phyloP scores from a whole-genome alignment of 2,113 vertebrate genomes.

The Bos javanicus region DNA sequence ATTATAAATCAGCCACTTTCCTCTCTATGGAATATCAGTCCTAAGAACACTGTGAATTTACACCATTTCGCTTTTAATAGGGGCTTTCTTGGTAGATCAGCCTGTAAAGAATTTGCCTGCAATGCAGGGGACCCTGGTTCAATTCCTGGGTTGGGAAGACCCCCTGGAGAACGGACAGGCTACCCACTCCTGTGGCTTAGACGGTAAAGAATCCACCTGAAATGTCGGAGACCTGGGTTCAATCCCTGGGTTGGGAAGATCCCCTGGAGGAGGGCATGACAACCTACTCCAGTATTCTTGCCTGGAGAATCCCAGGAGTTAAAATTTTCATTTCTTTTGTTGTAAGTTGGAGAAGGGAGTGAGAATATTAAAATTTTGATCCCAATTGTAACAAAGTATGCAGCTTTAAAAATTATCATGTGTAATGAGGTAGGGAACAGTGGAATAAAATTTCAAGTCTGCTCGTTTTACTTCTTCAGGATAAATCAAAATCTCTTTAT shows the following conservation, averaged over 20 bases:
- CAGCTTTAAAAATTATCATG: background rate
- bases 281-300: background rate
- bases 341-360: background rate
- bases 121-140: background rate
- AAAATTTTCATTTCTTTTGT: slow-evolving; percentile 26
- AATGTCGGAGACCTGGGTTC: background rate
- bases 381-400: background rate
- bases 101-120: background rate
- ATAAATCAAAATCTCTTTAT: background rate
- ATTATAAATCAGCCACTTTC: background rate
- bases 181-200: background rate
- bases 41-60: background rate
- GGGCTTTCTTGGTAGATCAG: background rate
- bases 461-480: slow-evolving; percentile 1
- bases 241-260: background rate
- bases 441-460: background rate
- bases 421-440: background rate
- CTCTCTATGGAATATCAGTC: background rate
- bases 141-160: background rate
- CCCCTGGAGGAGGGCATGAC: background rate
- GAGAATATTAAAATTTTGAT: slow-evolving; percentile 15
- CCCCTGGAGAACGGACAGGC: background rate
- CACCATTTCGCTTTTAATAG: background rate
- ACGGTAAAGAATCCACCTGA: background rate
- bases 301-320: background rate